Evolutionary conservation across 1,140 invertebrate genomes (phyloP), one percentile per base, ranked within the genome.

Genomic region (Drosophila hydei): DNA sequence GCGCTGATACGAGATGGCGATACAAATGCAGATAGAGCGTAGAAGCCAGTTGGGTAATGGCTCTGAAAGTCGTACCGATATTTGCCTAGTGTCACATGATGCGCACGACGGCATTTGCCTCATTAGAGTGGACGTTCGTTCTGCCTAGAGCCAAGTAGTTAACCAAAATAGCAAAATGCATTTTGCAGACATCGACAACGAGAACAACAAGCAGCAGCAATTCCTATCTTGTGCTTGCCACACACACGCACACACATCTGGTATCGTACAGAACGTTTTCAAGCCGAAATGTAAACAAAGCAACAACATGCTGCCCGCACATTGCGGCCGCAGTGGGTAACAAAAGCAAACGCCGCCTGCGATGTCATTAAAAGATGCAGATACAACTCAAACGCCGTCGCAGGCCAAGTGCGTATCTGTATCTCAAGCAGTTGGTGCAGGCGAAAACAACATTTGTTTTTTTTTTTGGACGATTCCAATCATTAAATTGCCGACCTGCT

Each of bases 231-330:
- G 36, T 14, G 21, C 38, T 58, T 56, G 19, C 55, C 51, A 47
- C 56, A 69, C 45, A 54, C 25, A 36, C 23, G 36, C n/a, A 19
- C 16, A 75, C 9, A 52, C 21, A 47, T 16, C 14, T 16, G 30
- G 30, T 36, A 27, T 18, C 25, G 3, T 4, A 58, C 75, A 59
- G 65, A 74, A 58, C 75, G 72, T 79, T 84, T 85, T 77, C 81
- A 62, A 85, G 85, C 87, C 80, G 65, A 77, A 85, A 77, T 63
- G 81, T 85, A 85, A 85, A 85, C 81, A 85, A 72, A 59, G 30
- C 25, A 19, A 71, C 45, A 85, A 74, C 74, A 87, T 77, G 74
- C 63, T 77, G 81, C 70, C 77, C 80, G 81, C 77, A 85, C 77
- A 77, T 78, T 85, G 54, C 16, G 27, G 54, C 23, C 78, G 42